Base-by-base conservation (phyloP, 2,113 vertebrate species). In the Carassius carassius region DNA sequence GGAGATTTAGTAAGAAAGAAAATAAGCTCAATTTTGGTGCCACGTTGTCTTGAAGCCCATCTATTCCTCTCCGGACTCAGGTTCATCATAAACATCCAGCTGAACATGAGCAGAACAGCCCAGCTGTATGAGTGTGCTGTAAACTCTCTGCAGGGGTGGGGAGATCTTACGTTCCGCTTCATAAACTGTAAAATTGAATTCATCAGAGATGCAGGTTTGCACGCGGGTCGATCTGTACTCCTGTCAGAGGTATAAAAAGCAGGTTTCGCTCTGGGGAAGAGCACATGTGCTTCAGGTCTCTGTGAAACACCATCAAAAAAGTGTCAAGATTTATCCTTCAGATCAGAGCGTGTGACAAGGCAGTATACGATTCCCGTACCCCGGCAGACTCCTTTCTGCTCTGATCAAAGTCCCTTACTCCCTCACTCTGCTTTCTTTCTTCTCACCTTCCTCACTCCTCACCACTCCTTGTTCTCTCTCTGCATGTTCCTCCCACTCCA, bases 251-350 rank as follows among this genome's bases (percentile, higher is more conserved):
- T 62, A 35, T 44, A 83, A 83, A 56, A 83, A 51, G 44, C 62
- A 80, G 41, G 60, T 32, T 65, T 80, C 3, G 60, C 41, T 81
- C 63, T 69, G 23, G 23, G 79, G 79, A 67, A 54, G 25, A 69
- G 79, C 79, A 54, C 63, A 69, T 63, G 47, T 49, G 63, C 4
- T 69, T 81, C 44, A 54, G 62, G 77, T 49, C 23, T 72, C 17
- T 78, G 37, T 60, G 69, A 49, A 81, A 81, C 63, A 49, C 44
- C 79, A 81, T 69, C 62, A 69, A 67, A 16, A 69, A 81, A 81
- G 79, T 81, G 79, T 81, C 63, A 69, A 69, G 63, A 81, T 69
- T 81, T 81, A 69, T 69, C 47, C 29, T 84, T 84, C 56, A 84
- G 41, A 84, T 51, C 67, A 72, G 58, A 76, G 32, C 37, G 9